A percentile compares a stretch with the other conserved stretches of the same genome.
These are phyloP conservation scores for Leucoma salicis DNA, from an alignment of 2,888 invertebrate species.

Conservation along the genomic window DNA sequence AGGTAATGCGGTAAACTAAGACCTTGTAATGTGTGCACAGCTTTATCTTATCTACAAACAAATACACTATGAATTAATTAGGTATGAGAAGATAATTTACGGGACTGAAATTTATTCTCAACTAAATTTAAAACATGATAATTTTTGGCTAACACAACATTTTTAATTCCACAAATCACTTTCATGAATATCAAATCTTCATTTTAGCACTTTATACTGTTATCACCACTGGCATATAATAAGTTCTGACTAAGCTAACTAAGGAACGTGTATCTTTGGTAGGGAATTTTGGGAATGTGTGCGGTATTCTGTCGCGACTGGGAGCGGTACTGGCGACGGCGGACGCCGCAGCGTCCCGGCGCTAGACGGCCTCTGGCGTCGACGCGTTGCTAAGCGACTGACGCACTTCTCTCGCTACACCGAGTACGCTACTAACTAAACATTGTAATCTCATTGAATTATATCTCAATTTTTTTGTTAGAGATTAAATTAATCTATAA, in stretches of 20 bases:
- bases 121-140: neutral
- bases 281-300: slow-evolving; percentile 23
- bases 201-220: slow-evolving; percentile 1
- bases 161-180: neutral
- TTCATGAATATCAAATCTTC: neutral
- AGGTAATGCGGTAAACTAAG: slow-evolving; percentile 7
- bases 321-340: slow-evolving; percentile 60
- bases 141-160: neutral
- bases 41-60: slow-evolving; percentile 38
- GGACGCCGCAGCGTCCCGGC: slow-evolving; percentile 67
- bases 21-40: neutral
- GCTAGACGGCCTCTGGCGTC: slow-evolving; percentile 65
- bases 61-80: slow-evolving; percentile 12
- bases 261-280: slow-evolving; percentile 2
- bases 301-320: slow-evolving; percentile 48
- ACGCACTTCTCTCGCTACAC: slow-evolving; percentile 14
- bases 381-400: slow-evolving; percentile 72
- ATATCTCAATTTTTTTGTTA: slow-evolving; percentile 3
- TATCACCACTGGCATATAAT: slow-evolving; percentile 19
- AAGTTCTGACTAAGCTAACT: slow-evolving; percentile 17
- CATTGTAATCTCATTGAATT: slow-evolving; percentile 10
- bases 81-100: slow-evolving; percentile 4
- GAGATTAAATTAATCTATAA: too few relatives aligned
- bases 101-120: slow-evolving; percentile 1
- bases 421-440: slow-evolving; percentile 11